Conservation (phyloP, 2,888 invertebrate species). For the Lasioglossum pauxillum region DNA sequence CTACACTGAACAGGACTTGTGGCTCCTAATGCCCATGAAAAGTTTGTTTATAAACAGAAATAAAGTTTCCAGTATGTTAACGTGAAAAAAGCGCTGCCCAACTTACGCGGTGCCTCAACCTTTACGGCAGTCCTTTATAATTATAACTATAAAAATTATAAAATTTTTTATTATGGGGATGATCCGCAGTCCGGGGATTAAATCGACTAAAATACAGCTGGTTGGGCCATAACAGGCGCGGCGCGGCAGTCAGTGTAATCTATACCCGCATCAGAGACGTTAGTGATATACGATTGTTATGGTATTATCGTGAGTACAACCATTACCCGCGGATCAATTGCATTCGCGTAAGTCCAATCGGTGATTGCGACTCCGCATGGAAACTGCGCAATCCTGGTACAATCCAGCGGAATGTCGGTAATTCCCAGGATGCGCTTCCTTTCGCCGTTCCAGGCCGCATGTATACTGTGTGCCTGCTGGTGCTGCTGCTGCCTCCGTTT, state of each 20-base stretch:
- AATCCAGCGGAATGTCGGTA: constrained; percentile 81
- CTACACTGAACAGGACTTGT: too few species aligned
- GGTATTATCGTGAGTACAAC: constrained; percentile 64
- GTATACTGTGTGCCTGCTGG: constrained; percentile 57
- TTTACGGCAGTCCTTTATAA: too few species aligned
- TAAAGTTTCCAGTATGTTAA: too few species aligned
- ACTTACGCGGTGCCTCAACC: too few species aligned
- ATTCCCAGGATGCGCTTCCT: constrained; percentile 78
- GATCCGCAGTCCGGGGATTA: background rate
- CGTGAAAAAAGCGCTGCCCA: too few species aligned
- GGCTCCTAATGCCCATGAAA: too few species aligned
- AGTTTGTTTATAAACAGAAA: too few species aligned
- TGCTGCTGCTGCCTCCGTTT: constrained; percentile 53
- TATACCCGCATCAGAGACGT: constrained; percentile 49
- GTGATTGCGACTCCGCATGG: constrained; percentile 68
- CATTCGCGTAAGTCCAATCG: constrained; percentile 66
- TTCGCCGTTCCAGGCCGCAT: constrained; percentile 70
- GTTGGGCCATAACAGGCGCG: background rate
- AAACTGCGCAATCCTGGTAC: constrained; percentile 80
- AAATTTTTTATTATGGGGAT: too few species aligned
- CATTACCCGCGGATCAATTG: constrained; percentile 70
- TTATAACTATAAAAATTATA: too few species aligned
- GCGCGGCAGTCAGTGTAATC: constrained; percentile 37
- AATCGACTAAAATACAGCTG: constrained; percentile 1
- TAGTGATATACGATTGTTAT: constrained; percentile 69